These are phyloP conservation scores for Hydra vulgaris DNA, from an alignment of 30 jellyfish, hydroid and myxozoan genomes.

Conservation along the genomic window DNA sequence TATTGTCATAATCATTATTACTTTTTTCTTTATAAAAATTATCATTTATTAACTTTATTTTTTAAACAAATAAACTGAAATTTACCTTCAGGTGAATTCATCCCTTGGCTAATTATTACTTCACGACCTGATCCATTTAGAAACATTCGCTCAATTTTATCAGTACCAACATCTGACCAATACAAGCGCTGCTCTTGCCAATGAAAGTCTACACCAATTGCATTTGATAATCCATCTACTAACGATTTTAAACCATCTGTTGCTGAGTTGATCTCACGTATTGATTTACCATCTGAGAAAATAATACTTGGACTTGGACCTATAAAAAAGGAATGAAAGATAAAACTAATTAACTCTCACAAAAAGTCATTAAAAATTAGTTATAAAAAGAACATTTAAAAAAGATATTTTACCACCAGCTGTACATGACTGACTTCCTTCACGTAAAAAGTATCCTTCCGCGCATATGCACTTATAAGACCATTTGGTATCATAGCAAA, in stretches of 20 bases:
- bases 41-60: too few species aligned
- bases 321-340: conserved; percentile 7
- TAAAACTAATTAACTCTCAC: too few species aligned
- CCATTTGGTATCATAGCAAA: conserved; percentile 65
- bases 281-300: conserved; percentile 84
- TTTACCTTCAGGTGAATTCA: conserved; percentile 95
- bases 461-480: conserved; percentile 71
- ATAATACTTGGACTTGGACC: conserved; percentile 71
- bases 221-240: conserved; percentile 53
- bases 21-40: too few species aligned
- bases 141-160: conserved; percentile 64
- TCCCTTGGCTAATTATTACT: conserved; percentile 63
- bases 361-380: too few species aligned
- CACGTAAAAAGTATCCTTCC: conserved; percentile 62
- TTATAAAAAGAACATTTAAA: not conserved
- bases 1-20: too few species aligned
- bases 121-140: conserved; percentile 75
- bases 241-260: conserved; percentile 41
- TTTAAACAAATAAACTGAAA: too few species aligned
- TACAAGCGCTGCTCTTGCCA: conserved; percentile 82
- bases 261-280: conserved; percentile 38
- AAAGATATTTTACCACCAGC: conserved; percentile 54
- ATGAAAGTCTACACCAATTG: conserved; percentile 90
- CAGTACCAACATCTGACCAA: conserved; percentile 97
- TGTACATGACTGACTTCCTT: conserved; percentile 59